Percentiles rank a stretch among this genome's conserved stretches.
Evolutionary conservation across 2,113 vertebrate species (phyloP).

Genomic region (Oncorhynchus tshawytscha): DNA sequence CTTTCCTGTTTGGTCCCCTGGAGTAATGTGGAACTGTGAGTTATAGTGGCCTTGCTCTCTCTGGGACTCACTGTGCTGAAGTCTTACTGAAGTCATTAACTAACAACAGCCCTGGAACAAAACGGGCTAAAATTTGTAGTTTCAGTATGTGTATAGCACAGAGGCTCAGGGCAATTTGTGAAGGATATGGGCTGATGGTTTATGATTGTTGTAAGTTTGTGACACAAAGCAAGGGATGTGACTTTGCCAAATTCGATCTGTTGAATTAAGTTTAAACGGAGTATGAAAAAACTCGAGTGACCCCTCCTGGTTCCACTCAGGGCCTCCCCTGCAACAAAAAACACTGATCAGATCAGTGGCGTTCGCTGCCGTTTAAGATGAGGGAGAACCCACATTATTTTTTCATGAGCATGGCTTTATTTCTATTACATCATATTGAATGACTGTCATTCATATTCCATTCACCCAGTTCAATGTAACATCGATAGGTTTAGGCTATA

Average conservation of each 20-base stretch:
- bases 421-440: no score
- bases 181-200: background rate
- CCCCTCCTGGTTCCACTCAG: background rate
- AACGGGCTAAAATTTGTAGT: conserved; percentile 15
- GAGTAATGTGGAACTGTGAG: conserved; percentile 22
- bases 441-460: no score
- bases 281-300: background rate
- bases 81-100: conserved; percentile 44
- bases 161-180: background rate
- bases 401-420: no score
- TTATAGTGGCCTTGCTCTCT: conserved; percentile 26
- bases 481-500: no score
- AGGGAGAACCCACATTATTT: no score
- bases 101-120: conserved; percentile 17
- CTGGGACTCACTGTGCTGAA: conserved; percentile 18
- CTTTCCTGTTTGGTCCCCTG: conserved; percentile 34
- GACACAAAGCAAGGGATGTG: no score
- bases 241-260: background rate
- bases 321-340: no score
- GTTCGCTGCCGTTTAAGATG: no score
- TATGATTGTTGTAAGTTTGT: background rate
- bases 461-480: no score
- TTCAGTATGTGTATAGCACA: background rate
- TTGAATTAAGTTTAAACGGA: background rate
- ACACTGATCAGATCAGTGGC: no score